Conservation (phyloP, 2,113 vertebrate species). For the Dasyurus viverrinus region DNA sequence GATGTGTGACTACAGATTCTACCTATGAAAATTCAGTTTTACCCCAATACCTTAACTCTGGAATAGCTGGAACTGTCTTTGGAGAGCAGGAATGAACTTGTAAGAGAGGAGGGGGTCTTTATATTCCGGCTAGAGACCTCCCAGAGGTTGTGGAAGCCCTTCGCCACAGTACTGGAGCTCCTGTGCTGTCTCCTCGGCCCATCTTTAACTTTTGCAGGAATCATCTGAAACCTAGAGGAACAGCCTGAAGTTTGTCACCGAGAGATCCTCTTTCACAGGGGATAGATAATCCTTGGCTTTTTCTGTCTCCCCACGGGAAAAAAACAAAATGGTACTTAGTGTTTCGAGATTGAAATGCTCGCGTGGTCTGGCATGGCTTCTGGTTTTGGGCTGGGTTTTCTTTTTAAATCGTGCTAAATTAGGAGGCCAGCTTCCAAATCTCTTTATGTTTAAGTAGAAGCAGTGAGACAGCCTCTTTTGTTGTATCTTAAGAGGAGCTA, state of each 20-base stretch:
- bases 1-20: not conserved
- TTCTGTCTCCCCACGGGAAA: not conserved
- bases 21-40: not conserved
- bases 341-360: not conserved
- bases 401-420: not conserved
- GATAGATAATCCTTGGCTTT: not conserved
- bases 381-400: not conserved
- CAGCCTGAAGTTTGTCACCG: not conserved
- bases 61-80: not conserved
- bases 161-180: not conserved
- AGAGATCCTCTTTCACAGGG: not conserved
- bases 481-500: not conserved
- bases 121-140: not conserved
- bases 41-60: not conserved
- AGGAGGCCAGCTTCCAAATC: not conserved
- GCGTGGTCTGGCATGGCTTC: not conserved
- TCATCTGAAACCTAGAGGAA: not conserved
- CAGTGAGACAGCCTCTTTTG: not conserved
- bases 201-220: not conserved
- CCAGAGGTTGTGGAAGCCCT: not conserved
- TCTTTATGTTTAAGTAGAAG: not conserved
- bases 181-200: not conserved
- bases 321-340: not conserved
- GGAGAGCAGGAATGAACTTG: not conserved
- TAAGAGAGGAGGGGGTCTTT: rapidly evolving